Base-by-base conservation (phyloP, 2,888 invertebrate species). In the Lithophane socia region DNA sequence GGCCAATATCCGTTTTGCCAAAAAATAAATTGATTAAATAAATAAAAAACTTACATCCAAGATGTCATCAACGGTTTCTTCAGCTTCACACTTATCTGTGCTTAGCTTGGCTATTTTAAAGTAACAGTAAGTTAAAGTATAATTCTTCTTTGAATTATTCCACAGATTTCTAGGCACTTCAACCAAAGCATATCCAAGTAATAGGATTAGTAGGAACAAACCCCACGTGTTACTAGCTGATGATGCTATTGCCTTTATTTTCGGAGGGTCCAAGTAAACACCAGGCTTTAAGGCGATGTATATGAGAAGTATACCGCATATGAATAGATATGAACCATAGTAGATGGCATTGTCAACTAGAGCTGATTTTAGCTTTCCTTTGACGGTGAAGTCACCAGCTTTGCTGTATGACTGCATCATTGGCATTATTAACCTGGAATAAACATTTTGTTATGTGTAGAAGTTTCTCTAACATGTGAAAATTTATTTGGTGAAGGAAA, bases 181-280 rank as follows among this genome's bases (percentile, higher is more conserved):
- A 0, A 99, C 99, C 75, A 99, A 97, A 0, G 99, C 99, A 95
- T 99, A 99, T 49, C 98, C 97, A 37, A 99, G 97, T 83, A 99
- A 97, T 42, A 99, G 96, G 67, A 99, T 99, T 68, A 99, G 96
- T 52, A 99, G 96, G 93, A 99, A 99, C 73, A 99, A 96, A 77
- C 99, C 99, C 99, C 99, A 99, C 0, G 99, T 99, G 93, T 99
- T 99, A 91, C 99, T 99, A 5, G 99, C 99, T 24, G 99, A 99
- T 7, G 99, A 99, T 44, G 99, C 99, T 86, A 99, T 99, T 0
- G 99, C 98, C 96, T 99, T 99, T 56, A 99, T 97, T 94, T 99
- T 99, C 77, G 97, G 98, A 97, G 98, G 98, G 94, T 99, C 99
- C 78, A 99, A 97, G 88, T 98, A 97, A 16, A 99, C 97, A n/a